A percentile compares a stretch with the other conserved stretches of the same genome.
These are phyloP conservation scores for Pegea sp. DNA, from an alignment of 23 tunicate species.

Conservation along the genomic window DNA sequence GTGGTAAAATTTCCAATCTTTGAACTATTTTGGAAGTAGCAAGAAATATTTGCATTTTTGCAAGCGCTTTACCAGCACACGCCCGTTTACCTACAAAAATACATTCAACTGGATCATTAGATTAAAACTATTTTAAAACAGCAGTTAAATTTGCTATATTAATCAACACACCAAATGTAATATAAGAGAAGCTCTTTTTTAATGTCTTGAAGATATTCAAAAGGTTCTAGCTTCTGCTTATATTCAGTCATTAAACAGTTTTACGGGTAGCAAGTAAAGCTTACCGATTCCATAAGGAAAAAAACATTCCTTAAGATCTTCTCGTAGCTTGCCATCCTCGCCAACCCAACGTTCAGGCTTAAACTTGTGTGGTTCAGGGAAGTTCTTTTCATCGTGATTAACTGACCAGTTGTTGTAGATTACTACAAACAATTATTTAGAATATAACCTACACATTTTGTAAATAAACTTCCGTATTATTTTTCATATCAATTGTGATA, in stretches of 20 bases:
- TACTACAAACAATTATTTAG: no score
- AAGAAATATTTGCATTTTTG: slow-evolving; percentile 43
- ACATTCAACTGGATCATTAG: background rate
- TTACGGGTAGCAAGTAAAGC: background rate
- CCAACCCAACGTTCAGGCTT: slow-evolving; percentile 51
- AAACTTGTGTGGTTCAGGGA: slow-evolving; percentile 50
- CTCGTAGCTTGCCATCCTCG: slow-evolving; percentile 26
- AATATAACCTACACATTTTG: no score
- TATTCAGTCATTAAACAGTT: background rate
- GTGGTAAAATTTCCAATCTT: slow-evolving; percentile 38
- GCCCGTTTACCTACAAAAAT: slow-evolving; percentile 48
- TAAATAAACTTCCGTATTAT: no score
- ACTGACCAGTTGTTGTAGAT: slow-evolving; percentile 72
- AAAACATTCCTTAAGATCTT: slow-evolving; percentile 26
- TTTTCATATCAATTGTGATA: no score
- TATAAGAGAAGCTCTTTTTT: background rate
- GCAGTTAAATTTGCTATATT: background rate
- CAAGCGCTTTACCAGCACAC: slow-evolving; percentile 73
- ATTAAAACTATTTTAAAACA: background rate
- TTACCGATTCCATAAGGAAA: slow-evolving; percentile 86
- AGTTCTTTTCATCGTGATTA: slow-evolving; percentile 45
- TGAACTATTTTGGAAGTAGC: slow-evolving; percentile 36
- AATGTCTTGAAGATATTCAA: background rate
- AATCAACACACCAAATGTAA: background rate
- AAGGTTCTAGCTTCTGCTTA: background rate